Conservation (phyloP, 2,797 vertebrate species). For the Acrossocheilus wenchowensis region DNA sequence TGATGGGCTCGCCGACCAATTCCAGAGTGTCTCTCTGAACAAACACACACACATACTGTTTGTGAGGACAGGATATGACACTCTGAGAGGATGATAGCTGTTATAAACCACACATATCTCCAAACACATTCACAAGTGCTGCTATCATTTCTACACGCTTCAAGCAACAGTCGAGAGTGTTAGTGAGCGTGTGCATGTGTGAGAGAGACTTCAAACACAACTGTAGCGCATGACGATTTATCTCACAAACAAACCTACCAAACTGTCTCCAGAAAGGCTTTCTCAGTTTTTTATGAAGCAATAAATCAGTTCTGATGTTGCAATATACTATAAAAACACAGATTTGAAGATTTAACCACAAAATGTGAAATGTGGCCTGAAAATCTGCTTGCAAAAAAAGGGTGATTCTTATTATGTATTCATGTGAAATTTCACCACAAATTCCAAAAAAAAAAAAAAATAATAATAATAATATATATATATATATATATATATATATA, state of each 20-base stretch:
- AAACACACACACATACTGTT: slow-evolving; percentile 45
- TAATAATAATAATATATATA: too few relatives aligned
- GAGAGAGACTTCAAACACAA: slow-evolving; percentile 48
- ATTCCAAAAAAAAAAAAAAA: background rate
- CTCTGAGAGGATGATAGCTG: slow-evolving; percentile 36
- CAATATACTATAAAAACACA: background rate
- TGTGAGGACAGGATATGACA: slow-evolving; percentile 26
- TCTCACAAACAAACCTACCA: slow-evolving; percentile 2
- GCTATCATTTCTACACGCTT: slow-evolving; percentile 35
- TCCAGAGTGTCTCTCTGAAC: slow-evolving; percentile 90
- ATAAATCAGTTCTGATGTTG: background rate
- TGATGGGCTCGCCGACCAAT: slow-evolving; percentile 89
- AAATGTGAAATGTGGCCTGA: background rate
- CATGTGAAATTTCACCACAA: background rate
- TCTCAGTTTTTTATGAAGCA: background rate
- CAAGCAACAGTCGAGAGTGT: slow-evolving; percentile 34
- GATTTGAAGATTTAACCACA: background rate
- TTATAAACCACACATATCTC: slow-evolving; percentile 48
- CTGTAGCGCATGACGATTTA: slow-evolving; percentile 29
- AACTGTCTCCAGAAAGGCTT: background rate
- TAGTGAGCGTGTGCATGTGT: slow-evolving; percentile 2
- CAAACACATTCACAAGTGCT: slow-evolving; percentile 41
- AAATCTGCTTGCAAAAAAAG: background rate
- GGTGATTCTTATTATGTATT: background rate
- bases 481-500: background rate